phyloP scores from a whole-genome alignment of 2,113 vertebrate species.

The Myiozetetes cayanensis region DNA sequence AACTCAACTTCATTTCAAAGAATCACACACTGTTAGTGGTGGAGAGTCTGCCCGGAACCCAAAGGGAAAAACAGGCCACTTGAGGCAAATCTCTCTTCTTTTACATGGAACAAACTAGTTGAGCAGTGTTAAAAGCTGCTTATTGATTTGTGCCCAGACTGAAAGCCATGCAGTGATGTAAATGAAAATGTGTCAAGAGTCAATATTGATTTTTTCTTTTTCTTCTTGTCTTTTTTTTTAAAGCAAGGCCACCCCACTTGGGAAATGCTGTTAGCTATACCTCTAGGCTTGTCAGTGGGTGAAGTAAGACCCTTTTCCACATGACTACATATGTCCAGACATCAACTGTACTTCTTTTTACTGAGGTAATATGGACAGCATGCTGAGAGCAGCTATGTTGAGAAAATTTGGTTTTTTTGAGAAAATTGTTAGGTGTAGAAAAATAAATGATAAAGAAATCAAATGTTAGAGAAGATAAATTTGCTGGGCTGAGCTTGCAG shows the following conservation, averaged over 20 bases:
- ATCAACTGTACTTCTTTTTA: slow-evolving; percentile 68
- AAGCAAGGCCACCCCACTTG: slow-evolving; percentile 64
- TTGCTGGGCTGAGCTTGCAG: not conserved
- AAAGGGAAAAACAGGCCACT: slow-evolving; percentile 57
- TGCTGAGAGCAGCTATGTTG: slow-evolving; percentile 23
- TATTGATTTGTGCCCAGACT: slow-evolving; percentile 80
- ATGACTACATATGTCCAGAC: slow-evolving; percentile 74
- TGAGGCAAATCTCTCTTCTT: slow-evolving; percentile 67
- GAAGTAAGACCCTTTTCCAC: slow-evolving; percentile 73
- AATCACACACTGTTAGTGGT: slow-evolving; percentile 54
- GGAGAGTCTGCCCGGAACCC: slow-evolving; percentile 45
- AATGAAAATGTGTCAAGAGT: slow-evolving; percentile 86
- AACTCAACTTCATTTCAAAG: slow-evolving; percentile 57
- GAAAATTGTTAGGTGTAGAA: slow-evolving; percentile 34
- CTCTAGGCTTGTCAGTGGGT: slow-evolving; percentile 65
- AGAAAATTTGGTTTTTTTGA: slow-evolving; percentile 12
- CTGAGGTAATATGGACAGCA: slow-evolving; percentile 27
- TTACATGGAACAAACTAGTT: slow-evolving; percentile 68
- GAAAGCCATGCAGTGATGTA: slow-evolving; percentile 80
- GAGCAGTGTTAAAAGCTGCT: slow-evolving; percentile 79
- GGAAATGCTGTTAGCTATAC: slow-evolving; percentile 74
- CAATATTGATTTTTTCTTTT: slow-evolving; percentile 77
- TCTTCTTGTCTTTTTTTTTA: slow-evolving; percentile 53
- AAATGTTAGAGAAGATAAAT: slow-evolving; percentile 51
- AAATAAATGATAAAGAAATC: slow-evolving; percentile 25